Percentiles rank a stretch among this genome's conserved stretches.
Conservation (phyloP, 1,140 invertebrate species). For the Episyrphus balteatus region DNA sequence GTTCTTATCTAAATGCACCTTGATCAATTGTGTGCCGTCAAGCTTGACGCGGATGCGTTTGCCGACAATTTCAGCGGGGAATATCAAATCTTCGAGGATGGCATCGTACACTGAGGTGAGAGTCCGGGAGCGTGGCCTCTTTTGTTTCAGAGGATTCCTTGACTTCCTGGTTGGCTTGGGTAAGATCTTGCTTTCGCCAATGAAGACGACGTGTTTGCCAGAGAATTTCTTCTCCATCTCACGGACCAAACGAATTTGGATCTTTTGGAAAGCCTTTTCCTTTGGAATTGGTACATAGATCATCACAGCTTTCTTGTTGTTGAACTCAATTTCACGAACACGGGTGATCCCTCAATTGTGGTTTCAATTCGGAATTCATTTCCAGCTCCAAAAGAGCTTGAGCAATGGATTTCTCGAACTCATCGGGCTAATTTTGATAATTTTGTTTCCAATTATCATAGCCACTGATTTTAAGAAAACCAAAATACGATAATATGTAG, state of each 20-base stretch:
- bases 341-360: constrained; percentile 92
- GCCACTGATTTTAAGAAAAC: too few species aligned
- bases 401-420: constrained; percentile 82
- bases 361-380: constrained; percentile 93
- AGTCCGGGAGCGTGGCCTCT: constrained; percentile 82
- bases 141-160: constrained; percentile 84
- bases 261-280: constrained; percentile 93
- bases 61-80: constrained; percentile 95
- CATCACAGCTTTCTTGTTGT: constrained; percentile 91
- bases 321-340: constrained; percentile 88
- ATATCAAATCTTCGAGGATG: constrained; percentile 90
- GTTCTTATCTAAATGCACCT: constrained; percentile 94
- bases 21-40: constrained; percentile 87
- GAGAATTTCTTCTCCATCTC: constrained; percentile 99
- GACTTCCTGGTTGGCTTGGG: constrained; percentile 93
- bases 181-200: constrained; percentile 95
- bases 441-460: constrained; percentile 76
- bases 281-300: constrained; percentile 99
- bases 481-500: too few species aligned
- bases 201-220: constrained; percentile 96
- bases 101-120: constrained; percentile 91
- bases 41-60: constrained; percentile 88
- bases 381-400: constrained; percentile 93
- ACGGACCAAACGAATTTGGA: constrained; percentile 89
- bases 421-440: constrained; percentile 87